Base-by-base conservation (phyloP, 2,888 invertebrate genomes). In the Orthonevra nobilis region DNA sequence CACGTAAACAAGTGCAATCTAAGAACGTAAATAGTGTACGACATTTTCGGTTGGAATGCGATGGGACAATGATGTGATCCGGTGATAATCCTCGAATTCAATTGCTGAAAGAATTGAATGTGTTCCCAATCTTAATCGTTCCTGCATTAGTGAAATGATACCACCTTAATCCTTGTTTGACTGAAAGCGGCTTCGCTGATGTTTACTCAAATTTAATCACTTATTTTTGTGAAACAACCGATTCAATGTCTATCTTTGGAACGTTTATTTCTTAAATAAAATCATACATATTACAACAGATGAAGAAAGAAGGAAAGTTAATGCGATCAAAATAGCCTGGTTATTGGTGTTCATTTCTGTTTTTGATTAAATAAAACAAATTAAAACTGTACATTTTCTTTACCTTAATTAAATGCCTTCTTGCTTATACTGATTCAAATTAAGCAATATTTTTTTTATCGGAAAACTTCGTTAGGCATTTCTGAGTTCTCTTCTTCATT, bases 181-280 rank as follows among this genome's bases (percentile, higher is more conserved):
- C n/a, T n/a, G n/a, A n/a, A n/a, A n/a, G n/a, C n/a, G n/a, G n/a
- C n/a, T n/a, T n/a, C n/a, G n/a, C n/a, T n/a, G n/a, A n/a, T n/a
- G n/a, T n/a, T n/a, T n/a, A n/a, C n/a, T n/a, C n/a, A n/a, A n/a
- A n/a, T n/a, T n/a, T n/a, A n/a, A n/a, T n/a, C n/a, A n/a, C n/a
- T n/a, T n/a, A n/a, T n/a, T n/a, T n/a, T n/a, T n/a, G n/a, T n/a
- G n/a, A n/a, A n/a, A n/a, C n/a, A n/a, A n/a, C n/a, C n/a, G n/a
- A n/a, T 38, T 69, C 75, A 50, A 46, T 75, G 63, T 69, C 54
- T 69, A 69, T 75, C 75, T 77, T 77, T 70, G 70, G 75, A 77
- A 77, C 56, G 23, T 77, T 75, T 70, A 64, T 70, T 70, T 58
- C 28, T 50, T 17, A 48, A 56, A 30, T 40, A 38, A 60, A 38